Base-by-base conservation (phyloP, 2,797 vertebrate genomes). In the Moxostoma hubbsi region DNA sequence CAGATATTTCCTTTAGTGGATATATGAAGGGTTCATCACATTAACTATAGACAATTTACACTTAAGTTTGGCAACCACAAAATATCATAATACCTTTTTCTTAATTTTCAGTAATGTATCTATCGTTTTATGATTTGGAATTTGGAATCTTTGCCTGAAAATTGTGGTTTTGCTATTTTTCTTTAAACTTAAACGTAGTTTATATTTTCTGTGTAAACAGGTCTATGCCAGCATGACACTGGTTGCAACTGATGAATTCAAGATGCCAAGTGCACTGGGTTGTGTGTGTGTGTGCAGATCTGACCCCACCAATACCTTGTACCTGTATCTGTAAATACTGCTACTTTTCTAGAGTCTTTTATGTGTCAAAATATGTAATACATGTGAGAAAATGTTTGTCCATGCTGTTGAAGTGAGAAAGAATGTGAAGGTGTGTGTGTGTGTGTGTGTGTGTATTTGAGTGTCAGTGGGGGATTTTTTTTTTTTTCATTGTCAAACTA, bases 251-350 rank as follows among this genome's bases (percentile, higher is more conserved):
- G 82, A 77, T 71, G 67, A 83, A 61, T 50, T 55, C 66, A 43
- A 63, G 74, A 82, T 68, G 76, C 81, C 64, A 74, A 87, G 62
- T 77, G 76, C 87, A 78, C 84, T 66, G 82, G 59, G 12, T 61
- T 11, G 10, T 46, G n/a, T 58, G 10, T 46, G n/a, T 58, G 68
- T 64, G 45, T 61, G 67, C 58, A 45, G 46, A 53, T 53, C 58
- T 49, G 13, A 12, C 46, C 36, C 0, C 87, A 89, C 83, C 71
- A 43, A 72, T 73, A 16, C 82, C n/a, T 72, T 76, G 79, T 63
- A 79, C 15, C 72, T 36, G 36, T 36, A 69, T 82, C 73, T 79
- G 77, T 81, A 76, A 62, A 77, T 80, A 82, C 16, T 24, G 71
- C 72, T 50, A 50, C 10, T 61, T 72, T 84, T 83, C 51, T 74